These are phyloP conservation scores for Rhagophthalmus giganteus DNA, from an alignment of 2,888 invertebrate genomes.

Conservation along the genomic window DNA sequence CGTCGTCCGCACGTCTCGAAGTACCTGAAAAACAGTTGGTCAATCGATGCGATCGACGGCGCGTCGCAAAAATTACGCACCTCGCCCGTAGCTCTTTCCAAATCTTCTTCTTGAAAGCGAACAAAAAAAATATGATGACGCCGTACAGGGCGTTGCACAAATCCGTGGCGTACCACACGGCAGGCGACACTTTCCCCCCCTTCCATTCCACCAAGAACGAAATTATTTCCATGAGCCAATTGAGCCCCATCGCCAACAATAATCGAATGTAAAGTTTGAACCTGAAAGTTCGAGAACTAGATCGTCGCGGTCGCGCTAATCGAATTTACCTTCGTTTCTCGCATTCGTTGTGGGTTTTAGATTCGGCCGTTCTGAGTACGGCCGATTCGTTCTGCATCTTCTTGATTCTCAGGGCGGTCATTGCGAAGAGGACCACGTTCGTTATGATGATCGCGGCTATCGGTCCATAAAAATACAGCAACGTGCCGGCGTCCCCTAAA, in stretches of 20 bases:
- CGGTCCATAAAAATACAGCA: constrained; percentile 72
- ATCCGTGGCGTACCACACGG: constrained; percentile 66
- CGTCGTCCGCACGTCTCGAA: too few relatives aligned
- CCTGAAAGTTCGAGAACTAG: too few relatives aligned
- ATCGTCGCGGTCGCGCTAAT: too few relatives aligned
- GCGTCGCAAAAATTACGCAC: too few relatives aligned
- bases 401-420: constrained; percentile 69
- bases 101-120: constrained; percentile 72
- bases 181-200: constrained; percentile 48
- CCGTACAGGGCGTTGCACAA: constrained; percentile 71
- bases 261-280: constrained; percentile 78
- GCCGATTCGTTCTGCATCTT: constrained; percentile 69
- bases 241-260: constrained; percentile 84
- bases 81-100: too few relatives aligned
- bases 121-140: constrained; percentile 70
- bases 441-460: constrained; percentile 66
- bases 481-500: constrained; percentile 60
- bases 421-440: constrained; percentile 68
- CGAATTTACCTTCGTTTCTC: constrained; percentile 52
- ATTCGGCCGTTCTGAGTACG: constrained; percentile 65
- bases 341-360: constrained; percentile 61
- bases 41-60: too few relatives aligned
- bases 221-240: constrained; percentile 79
- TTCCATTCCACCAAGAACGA: constrained; percentile 63
- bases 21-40: too few relatives aligned